A percentile compares a stretch with the other conserved stretches of the same genome.
phyloP scores from a whole-genome alignment of 2,797 vertebrate genomes.

The Mastacembelus armatus region DNA sequence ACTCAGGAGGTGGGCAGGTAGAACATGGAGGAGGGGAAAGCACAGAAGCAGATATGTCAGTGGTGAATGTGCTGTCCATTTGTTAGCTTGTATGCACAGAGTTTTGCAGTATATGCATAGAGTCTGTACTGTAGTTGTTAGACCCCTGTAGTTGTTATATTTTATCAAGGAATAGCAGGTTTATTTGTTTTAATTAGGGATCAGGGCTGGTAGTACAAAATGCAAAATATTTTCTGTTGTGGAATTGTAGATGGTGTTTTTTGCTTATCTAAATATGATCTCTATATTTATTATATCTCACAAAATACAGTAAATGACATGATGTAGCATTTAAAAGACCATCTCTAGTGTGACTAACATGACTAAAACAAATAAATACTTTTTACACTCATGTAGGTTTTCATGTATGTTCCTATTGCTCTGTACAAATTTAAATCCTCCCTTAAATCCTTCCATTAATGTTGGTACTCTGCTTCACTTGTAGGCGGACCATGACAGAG shows the following conservation, averaged over 20 bases:
- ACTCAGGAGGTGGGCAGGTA: constrained; percentile 76
- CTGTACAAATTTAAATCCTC: too few species aligned
- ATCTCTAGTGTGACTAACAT: constrained; percentile 7
- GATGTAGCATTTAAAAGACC: background rate
- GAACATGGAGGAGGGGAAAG: constrained; percentile 66
- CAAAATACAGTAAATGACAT: too few species aligned
- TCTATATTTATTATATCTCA: too few species aligned
- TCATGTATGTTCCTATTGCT: too few species aligned
- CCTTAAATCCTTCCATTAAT: background rate
- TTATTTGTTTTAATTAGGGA: constrained; percentile 25
- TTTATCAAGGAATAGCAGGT: background rate
- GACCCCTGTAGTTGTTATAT: constrained; percentile 9
- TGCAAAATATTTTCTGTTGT: constrained; percentile 9
- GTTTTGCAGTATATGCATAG: too few species aligned
- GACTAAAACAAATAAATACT: background rate
- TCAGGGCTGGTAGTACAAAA: constrained; percentile 35
- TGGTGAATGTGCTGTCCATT: background rate
- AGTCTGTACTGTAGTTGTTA: constrained; percentile 5
- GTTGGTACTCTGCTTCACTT: background rate
- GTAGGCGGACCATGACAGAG: constrained; percentile 91
- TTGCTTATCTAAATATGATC: constrained; percentile 22
- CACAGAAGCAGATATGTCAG: background rate
- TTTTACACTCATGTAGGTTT: background rate
- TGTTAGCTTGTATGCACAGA: background rate
- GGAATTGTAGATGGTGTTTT: constrained; percentile 11